Evolutionary conservation across 2,888 invertebrate genomes (phyloP).

Genomic region (Mechanitis mazaeus): DNA sequence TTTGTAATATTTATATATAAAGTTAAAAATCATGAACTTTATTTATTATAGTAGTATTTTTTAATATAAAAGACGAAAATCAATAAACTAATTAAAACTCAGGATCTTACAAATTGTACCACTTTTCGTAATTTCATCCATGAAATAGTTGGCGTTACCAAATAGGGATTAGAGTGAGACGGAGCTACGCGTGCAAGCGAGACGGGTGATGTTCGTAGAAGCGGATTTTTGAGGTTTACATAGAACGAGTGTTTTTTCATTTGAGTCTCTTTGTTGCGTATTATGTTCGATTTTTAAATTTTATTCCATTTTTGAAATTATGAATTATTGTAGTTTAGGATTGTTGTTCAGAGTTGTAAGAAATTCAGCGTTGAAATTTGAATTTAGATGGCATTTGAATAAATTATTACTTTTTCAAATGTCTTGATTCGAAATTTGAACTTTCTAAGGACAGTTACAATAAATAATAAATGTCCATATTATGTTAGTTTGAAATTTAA

Average conservation of each 20-base stretch:
- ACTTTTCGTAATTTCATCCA: constrained; percentile 69
- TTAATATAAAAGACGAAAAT: too few relatives aligned
- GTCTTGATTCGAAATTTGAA: too few relatives aligned
- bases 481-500: too few relatives aligned
- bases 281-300: constrained; percentile 5
- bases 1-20: background rate
- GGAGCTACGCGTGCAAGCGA: constrained; percentile 42
- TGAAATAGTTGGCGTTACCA: constrained; percentile 77
- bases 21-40: background rate
- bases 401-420: too few relatives aligned
- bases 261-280: constrained; percentile 29
- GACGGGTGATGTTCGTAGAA: constrained; percentile 35
- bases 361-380: too few relatives aligned
- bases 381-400: too few relatives aligned
- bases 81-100: constrained; percentile 12
- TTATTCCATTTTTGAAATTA: background rate
- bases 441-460: too few relatives aligned
- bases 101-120: constrained; percentile 32
- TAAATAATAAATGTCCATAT: too few relatives aligned
- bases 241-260: constrained; percentile 26
- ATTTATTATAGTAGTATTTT: background rate
- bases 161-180: constrained; percentile 73
- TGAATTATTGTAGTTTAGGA: constrained; percentile 34
- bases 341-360: constrained; percentile 25
- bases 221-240: constrained; percentile 58